These are phyloP conservation scores for Corydoras sp. DNA, from an alignment of 2,113 vertebrate genomes.

Conservation along the genomic window DNA sequence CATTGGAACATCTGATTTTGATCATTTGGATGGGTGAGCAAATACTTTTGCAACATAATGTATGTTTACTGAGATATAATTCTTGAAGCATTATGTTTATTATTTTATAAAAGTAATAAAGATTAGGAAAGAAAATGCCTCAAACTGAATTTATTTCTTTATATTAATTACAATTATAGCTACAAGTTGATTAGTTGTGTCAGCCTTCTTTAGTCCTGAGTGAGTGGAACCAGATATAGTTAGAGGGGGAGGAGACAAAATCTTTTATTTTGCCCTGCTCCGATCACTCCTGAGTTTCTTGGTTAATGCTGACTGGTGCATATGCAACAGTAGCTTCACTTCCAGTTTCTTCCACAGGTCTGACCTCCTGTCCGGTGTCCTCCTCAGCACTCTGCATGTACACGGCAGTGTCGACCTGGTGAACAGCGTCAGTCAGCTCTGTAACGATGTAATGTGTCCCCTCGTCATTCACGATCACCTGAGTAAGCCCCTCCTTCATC, in stretches of 20 bases:
- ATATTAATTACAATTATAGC: constrained; percentile 1
- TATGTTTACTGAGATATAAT: too few relatives aligned
- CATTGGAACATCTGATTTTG: too few relatives aligned
- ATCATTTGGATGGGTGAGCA: too few relatives aligned
- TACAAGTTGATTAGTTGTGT: background rate
- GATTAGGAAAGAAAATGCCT: too few relatives aligned
- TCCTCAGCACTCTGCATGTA: constrained; percentile 58
- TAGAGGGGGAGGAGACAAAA: background rate
- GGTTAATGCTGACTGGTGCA: constrained; percentile 39
- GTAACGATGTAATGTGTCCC: constrained; percentile 96
- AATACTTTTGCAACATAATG: too few relatives aligned
- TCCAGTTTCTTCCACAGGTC: constrained; percentile 3
- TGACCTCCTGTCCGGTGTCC: constrained; percentile 56
- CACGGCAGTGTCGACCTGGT: constrained; percentile 69
- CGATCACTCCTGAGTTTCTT: constrained; percentile 28
- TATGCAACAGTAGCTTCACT: constrained; percentile 5
- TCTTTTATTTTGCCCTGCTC: background rate
- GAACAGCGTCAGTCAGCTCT: constrained; percentile 75
- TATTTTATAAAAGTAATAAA: too few relatives aligned
- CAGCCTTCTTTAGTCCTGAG: background rate
- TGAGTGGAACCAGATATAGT: constrained; percentile 1
- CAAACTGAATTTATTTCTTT: too few relatives aligned
- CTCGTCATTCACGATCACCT: constrained; percentile 89
- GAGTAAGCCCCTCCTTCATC: constrained; percentile 87
- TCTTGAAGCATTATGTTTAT: too few relatives aligned